Percentiles rank a stretch among this genome's conserved stretches.
These are phyloP conservation scores for Tragelaphus scriptus DNA, from an alignment of 2,113 vertebrate genomes.

Conservation along the genomic window DNA sequence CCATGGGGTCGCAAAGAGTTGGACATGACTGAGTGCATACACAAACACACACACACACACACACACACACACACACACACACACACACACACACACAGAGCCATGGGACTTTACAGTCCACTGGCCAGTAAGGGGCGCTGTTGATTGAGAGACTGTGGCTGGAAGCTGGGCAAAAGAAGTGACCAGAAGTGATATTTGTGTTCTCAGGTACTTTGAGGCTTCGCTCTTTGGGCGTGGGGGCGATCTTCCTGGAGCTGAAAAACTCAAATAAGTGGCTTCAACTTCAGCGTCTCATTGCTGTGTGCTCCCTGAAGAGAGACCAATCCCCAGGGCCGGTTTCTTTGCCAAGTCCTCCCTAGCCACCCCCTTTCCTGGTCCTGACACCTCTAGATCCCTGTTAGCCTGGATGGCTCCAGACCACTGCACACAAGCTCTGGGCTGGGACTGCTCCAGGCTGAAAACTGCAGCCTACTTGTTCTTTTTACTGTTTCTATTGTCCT, in stretches of 20 bases:
- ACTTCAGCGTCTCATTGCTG: not conserved
- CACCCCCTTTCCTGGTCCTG: rapidly evolving
- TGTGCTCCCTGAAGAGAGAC: not conserved
- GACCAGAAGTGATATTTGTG: not conserved
- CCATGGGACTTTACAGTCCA: not conserved
- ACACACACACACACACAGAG: too few relatives aligned
- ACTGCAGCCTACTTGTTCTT: rapidly evolving
- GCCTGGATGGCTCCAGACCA: not conserved
- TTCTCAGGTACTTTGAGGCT: not conserved
- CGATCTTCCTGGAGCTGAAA: not conserved
- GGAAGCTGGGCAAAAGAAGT: not conserved
- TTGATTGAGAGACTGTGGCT: constrained; percentile 61
- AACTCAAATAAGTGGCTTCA: not conserved
- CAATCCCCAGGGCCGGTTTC: rapidly evolving
- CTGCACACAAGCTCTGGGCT: rapidly evolving
- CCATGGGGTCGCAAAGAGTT: not conserved
- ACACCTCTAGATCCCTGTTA: not conserved
- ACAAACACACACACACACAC: rapidly evolving
- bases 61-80: not conserved
- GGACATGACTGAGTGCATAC: not conserved
- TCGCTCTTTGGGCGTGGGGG: not conserved
- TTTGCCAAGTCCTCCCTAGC: too few relatives aligned
- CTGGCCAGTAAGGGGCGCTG: constrained; percentile 75
- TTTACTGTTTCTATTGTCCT: not conserved
- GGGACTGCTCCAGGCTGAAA: not conserved